phyloP scores from a whole-genome alignment of 64 coral and sea anemone genomes.

The Stylophora pistillata region DNA sequence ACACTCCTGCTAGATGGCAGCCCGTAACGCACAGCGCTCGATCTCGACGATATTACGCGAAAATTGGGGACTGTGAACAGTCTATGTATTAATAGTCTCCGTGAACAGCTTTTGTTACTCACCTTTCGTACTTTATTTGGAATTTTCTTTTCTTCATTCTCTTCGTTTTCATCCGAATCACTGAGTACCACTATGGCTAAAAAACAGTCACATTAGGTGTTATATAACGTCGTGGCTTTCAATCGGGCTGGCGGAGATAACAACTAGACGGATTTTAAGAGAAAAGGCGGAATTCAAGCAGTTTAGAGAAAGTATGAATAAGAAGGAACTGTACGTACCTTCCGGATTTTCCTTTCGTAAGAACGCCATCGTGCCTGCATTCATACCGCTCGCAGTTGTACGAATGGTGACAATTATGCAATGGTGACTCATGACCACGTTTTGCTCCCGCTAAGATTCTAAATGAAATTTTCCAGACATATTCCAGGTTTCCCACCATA shows the following conservation, averaged over 20 bases:
- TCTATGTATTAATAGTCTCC: constrained; percentile 33
- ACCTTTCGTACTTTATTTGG: constrained; percentile 56
- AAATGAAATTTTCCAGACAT: not conserved
- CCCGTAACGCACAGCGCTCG: too few relatives aligned
- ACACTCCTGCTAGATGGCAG: not conserved
- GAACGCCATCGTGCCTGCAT: constrained; percentile 29
- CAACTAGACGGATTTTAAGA: constrained; percentile 36
- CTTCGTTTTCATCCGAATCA: constrained; percentile 46
- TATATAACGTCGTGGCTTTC: constrained; percentile 32
- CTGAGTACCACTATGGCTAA: constrained; percentile 62
- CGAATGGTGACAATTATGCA: not conserved
- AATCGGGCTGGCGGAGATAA: constrained; percentile 45
- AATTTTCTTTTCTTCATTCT: constrained; percentile 43
- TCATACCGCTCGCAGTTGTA: not conserved
- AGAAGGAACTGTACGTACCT: constrained; percentile 41
- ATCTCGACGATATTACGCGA: constrained; percentile 1
- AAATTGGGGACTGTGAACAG: constrained; percentile 33
- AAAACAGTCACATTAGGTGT: constrained; percentile 45
- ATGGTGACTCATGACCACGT: not conserved
- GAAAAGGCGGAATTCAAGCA: constrained; percentile 28
- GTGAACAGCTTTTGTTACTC: constrained; percentile 60
- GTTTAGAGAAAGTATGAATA: constrained; percentile 34
- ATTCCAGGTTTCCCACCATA: not conserved
- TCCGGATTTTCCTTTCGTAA: constrained; percentile 24
- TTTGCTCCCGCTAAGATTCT: not conserved